Evolutionary conservation across 2,797 vertebrate genomes (phyloP).

Genomic region (Taeniopygia guttata): DNA sequence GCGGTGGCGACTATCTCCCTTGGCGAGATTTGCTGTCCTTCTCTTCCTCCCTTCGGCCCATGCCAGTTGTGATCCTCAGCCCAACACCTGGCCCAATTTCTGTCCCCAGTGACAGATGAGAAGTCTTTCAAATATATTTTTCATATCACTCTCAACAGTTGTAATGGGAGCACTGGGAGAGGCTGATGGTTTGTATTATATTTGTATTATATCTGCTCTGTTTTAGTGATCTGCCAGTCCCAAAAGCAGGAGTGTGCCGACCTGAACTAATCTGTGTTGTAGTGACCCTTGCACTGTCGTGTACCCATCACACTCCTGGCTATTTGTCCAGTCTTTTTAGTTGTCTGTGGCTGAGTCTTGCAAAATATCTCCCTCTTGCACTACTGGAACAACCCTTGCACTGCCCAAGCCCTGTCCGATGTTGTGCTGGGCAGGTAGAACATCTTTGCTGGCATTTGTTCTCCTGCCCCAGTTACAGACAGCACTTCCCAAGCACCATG

Average conservation of each 20-base stretch:
- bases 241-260: not conserved
- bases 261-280: not conserved
- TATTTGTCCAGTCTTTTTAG: not conserved
- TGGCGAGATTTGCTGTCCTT: not conserved
- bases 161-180: not conserved
- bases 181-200: not conserved
- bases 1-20: accelerated
- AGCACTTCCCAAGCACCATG: not conserved
- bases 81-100: not conserved
- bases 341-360: not conserved
- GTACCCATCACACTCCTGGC: not conserved
- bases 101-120: not conserved
- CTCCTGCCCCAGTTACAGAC: not conserved
- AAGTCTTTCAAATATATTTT: not conserved
- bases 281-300: not conserved
- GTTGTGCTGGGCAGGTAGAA: not conserved
- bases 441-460: not conserved
- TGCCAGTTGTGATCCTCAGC: not conserved
- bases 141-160: not conserved
- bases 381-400: not conserved
- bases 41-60: not conserved
- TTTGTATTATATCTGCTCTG: not conserved
- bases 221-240: not conserved
- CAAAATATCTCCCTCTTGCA: not conserved
- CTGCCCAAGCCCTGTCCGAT: not conserved